Base-by-base conservation (phyloP, 2,888 invertebrate genomes). In the Scaptomyza tumidula region DNA sequence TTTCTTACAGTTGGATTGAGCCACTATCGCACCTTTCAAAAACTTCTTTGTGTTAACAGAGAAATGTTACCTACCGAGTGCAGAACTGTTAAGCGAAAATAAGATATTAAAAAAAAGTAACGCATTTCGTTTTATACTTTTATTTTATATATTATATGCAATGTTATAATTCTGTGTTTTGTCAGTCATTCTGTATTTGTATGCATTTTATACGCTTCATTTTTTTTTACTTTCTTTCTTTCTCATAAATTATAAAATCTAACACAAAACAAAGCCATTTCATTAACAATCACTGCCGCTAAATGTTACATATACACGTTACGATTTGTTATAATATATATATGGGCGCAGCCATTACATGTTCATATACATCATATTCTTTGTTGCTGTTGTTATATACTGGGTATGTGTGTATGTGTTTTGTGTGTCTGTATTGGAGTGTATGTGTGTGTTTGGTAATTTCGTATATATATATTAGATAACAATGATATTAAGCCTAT, bases 181-280 rank as follows among this genome's bases (percentile, higher is more conserved):
- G 82, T 90, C 90, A 90, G 90, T 90, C 90, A 90, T 90, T 90
- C 90, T 89, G 88, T 90, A 87, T 87, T 86, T 89, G 79, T 82
- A 81, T 84, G 79, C 87, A 80, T 86, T 82, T 68, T 79, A 65
- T 74, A 83, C 84, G 80, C 63, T 85, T n/a, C n/a, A n/a, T n/a
- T n/a, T 80, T 81, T 69, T 41, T 41, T 41, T n/a, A n/a, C 39
- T 14, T 39, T 35, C 58, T 46, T 46, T 66, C 71, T 73, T 75
- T 69, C 71, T 85, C 73, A 67, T 78, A 89, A 88, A 87, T 90
- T 86, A 87, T 81, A 89, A 90, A 90, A 86, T 78, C 86, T 90
- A 87, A 87, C 80, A 89, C 69, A 89, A 89, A 86, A 90, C 89
- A 89, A 89, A 89, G 90, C 88, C 77, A 80, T 89, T 89, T 88